phyloP scores from a whole-genome alignment of 2,888 invertebrate species.

The Eupithecia subfuscata region DNA sequence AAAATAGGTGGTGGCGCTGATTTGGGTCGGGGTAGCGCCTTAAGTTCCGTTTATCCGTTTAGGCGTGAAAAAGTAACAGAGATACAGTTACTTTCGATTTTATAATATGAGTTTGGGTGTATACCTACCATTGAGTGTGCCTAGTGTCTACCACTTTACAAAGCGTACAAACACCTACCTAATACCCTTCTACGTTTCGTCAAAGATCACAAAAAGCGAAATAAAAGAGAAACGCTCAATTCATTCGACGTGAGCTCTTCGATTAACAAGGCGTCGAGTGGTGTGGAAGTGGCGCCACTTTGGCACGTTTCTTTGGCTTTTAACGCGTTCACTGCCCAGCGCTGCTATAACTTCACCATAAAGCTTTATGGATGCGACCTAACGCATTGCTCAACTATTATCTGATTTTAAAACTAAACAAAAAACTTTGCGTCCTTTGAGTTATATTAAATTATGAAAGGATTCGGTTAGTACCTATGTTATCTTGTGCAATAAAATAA shows the following conservation, averaged over 20 bases:
- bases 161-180: background rate
- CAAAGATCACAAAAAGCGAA: constrained; percentile 24
- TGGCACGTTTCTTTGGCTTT: background rate
- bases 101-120: no score
- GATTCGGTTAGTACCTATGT: background rate
- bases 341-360: background rate
- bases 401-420: background rate
- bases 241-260: constrained; percentile 34
- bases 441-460: background rate
- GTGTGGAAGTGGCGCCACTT: constrained; percentile 2
- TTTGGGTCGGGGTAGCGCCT: no score
- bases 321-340: background rate
- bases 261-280: constrained; percentile 21
- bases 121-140: background rate
- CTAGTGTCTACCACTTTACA: background rate
- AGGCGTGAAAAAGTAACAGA: no score
- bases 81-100: no score
- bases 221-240: constrained; percentile 29
- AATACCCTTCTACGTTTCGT: constrained; percentile 15
- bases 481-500: no score
- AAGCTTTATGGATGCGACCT: background rate
- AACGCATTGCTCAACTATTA: background rate
- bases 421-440: background rate
- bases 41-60: no score
- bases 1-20: no score